phyloP scores from a whole-genome alignment of 1,140 invertebrate genomes.

The Drosophila jambulina region DNA sequence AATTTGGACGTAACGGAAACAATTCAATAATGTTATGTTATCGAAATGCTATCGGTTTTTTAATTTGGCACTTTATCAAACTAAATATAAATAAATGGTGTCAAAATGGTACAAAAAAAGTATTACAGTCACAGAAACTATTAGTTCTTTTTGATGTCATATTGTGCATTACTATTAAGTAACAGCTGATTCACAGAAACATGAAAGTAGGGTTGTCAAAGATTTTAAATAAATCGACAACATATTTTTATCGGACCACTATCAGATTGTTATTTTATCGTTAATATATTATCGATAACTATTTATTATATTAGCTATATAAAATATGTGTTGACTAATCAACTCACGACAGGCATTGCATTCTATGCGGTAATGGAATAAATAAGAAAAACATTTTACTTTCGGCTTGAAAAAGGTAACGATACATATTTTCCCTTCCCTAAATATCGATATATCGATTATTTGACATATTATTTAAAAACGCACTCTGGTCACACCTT shows the following conservation, averaged over 20 bases:
- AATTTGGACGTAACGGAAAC: constrained; percentile 2
- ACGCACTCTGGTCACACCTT: constrained; percentile 24
- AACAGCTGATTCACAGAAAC: too few relatives aligned
- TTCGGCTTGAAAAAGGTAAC: neutral
- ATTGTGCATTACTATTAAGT: too few relatives aligned
- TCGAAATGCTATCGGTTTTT: neutral
- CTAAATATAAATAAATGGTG: too few relatives aligned
- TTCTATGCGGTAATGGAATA: neutral
- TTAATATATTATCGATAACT: neutral
- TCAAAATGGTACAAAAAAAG: too few relatives aligned
- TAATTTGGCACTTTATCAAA: neutral
- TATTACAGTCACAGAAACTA: too few relatives aligned
- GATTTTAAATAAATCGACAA: neutral
- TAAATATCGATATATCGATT: constrained; percentile 1
- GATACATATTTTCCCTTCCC: fast-evolving
- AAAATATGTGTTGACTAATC: too few relatives aligned
- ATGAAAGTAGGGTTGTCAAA: neutral
- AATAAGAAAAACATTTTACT: neutral
- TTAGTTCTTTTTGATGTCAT: too few relatives aligned
- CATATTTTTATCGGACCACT: neutral
- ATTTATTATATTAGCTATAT: neutral
- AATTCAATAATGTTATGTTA: neutral
- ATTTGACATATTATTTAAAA: constrained; percentile 6
- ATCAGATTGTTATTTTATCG: neutral
- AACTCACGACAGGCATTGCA: too few relatives aligned